phyloP scores from a whole-genome alignment of 2,888 invertebrate genomes.

The Plebejus melissa region DNA sequence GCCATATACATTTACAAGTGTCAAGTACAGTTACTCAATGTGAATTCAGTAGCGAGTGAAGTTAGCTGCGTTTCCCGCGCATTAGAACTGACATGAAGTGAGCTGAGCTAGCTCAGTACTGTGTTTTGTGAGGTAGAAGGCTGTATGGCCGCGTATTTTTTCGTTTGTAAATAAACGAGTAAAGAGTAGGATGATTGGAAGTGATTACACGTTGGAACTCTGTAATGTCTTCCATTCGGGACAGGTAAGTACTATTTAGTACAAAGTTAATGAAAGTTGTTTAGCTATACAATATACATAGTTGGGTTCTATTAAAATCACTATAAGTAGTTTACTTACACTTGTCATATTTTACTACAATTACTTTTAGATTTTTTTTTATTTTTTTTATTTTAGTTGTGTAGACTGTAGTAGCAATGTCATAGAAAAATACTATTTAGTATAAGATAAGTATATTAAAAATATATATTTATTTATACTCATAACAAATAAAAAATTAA shows the following conservation, averaged over 20 bases:
- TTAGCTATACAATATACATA: background rate
- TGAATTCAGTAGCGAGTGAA: constrained; percentile 54
- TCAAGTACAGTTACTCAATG: constrained; percentile 47
- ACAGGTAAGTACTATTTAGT: constrained; percentile 79
- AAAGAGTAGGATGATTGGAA: constrained; percentile 82
- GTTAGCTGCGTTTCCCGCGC: constrained; percentile 60
- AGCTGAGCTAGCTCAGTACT: constrained; percentile 51
- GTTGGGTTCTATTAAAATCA: background rate
- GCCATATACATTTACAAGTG: constrained; percentile 38
- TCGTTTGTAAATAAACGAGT: constrained; percentile 40
- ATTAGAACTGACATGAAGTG: constrained; percentile 53
- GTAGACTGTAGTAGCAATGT: background rate
- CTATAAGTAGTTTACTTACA: background rate
- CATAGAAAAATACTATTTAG: background rate
- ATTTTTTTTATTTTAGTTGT: background rate
- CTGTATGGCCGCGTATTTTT: constrained; percentile 37
- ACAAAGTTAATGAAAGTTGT: background rate
- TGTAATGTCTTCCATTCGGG: constrained; percentile 94
- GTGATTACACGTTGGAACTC: constrained; percentile 92
- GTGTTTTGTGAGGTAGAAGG: constrained; percentile 38
- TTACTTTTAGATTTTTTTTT: background rate
- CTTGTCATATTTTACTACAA: background rate
- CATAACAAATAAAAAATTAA: background rate
- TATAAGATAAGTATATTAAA: too few relatives aligned
- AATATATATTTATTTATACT: background rate